Evolutionary conservation across 2,797 vertebrate species (phyloP).

Genomic region (Hypotaenidia okinawae): DNA sequence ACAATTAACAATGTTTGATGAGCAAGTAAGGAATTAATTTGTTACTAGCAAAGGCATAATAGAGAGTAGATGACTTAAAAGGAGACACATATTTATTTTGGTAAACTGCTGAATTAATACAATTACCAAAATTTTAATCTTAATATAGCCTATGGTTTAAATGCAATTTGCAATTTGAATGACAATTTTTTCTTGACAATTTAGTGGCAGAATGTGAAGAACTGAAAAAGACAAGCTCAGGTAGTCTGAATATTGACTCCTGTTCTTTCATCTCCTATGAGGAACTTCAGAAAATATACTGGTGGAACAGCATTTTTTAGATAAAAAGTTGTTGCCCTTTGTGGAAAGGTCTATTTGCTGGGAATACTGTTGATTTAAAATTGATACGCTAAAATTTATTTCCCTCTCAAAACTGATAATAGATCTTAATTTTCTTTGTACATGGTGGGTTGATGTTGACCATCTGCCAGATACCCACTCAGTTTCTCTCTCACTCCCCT

Average conservation of each 20-base stretch:
- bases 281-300: not conserved
- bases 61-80: not conserved
- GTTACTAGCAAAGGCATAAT: not conserved
- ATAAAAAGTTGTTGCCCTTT: not conserved
- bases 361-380: not conserved
- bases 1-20: not conserved
- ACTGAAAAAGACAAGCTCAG: not conserved
- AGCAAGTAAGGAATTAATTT: not conserved
- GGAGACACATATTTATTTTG: not conserved
- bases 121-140: not conserved
- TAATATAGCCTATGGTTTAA: not conserved
- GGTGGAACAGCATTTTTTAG: not conserved
- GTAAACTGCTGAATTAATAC: not conserved
- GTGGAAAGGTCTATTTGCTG: not conserved
- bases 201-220: not conserved
- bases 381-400: too few relatives aligned
- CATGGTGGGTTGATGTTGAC: not conserved
- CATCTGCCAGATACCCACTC: not conserved
- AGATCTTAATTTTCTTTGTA: not conserved
- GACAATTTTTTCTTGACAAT: not conserved
- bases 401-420: not conserved
- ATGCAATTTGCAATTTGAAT: not conserved
- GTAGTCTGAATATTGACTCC: not conserved
- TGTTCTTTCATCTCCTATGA: not conserved
- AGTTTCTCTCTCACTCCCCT: not conserved